Evolutionary conservation across 2,113 vertebrate genomes (phyloP), one percentile per base, ranked within the genome.

Genomic region (Brienomyrus brachyistius): DNA sequence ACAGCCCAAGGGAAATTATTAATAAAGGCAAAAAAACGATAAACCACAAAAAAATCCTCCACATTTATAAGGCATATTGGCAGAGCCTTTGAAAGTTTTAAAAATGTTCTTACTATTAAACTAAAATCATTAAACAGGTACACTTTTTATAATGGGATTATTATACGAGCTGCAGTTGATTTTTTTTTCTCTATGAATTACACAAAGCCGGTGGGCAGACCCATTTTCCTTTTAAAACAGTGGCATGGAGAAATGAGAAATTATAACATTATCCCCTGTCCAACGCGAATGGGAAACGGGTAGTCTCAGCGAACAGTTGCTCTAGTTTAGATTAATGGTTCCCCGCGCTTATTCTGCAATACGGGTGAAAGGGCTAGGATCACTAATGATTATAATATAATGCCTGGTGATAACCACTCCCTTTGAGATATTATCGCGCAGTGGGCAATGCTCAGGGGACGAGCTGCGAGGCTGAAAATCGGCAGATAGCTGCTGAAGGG

Each of bases 371-470:
- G 94, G 95, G 94, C 95, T 90, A 91, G 94, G 94, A 95, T 96
- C 94, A 95, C 95, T 96, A 95, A 96, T 96, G 94, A 96, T 96
- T 95, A 95, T 93, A 95, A 95, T 95, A 96, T 95, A 95, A 96
- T 94, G 95, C 94, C 94, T 91, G 92, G 94, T 93, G 95, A 96
- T 96, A 96, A 96, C 93, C 95, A 94, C 94, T 95, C 95, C 94
- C 93, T 95, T 91, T 94, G 95, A 95, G 95, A 96, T 96, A 94
- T 94, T 93, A 96, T 96, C 95, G 90, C 92, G 93, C 94, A 92
- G 93, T 93, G 94, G 94, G 94, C 94, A 95, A 94, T 89, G 93
- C 95, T 95, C 95, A 89, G 90, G 95, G 94, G 95, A 95, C 92
- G 82, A 82, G 91, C 94, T 92, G 94, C 92, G 85, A 89, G 93